Percentiles rank a stretch among this genome's conserved stretches.
Conservation (phyloP, 2,888 invertebrate genomes). For the Buathra laborator region DNA sequence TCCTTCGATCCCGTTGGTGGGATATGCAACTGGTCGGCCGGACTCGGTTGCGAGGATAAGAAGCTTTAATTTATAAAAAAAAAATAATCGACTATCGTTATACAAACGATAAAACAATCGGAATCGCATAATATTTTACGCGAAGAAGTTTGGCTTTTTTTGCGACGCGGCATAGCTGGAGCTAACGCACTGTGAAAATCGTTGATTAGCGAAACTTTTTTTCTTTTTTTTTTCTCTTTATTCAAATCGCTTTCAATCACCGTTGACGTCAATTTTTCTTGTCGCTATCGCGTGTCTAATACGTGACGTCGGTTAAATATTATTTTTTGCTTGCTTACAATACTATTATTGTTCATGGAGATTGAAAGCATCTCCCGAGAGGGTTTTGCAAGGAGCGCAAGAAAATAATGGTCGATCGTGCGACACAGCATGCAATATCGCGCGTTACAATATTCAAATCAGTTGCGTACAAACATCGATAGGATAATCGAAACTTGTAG, state of each 20-base stretch:
- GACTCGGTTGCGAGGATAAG: slow-evolving; percentile 90
- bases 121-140: not conserved
- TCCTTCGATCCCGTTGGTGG: slow-evolving; percentile 96
- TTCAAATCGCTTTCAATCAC: slow-evolving; percentile 15
- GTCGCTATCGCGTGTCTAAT: not conserved
- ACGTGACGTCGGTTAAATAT: not conserved
- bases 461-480: slow-evolving; percentile 49
- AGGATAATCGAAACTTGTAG: slow-evolving; percentile 63
- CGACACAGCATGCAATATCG: not conserved
- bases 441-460: not conserved
- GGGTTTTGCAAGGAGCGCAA: not conserved
- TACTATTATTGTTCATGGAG: slow-evolving; percentile 13
- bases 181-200: not conserved
- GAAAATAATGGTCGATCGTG: not conserved
- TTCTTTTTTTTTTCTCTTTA: not conserved
- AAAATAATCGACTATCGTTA: not conserved
- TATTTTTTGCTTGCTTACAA: slow-evolving; percentile 23
- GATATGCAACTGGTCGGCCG: slow-evolving; percentile 96
- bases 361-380: not conserved
- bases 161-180: not conserved
- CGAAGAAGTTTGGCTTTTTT: not conserved
- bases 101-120: not conserved
- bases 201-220: not conserved
- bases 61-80: slow-evolving; percentile 24
- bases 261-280: not conserved